Percentiles rank a stretch among this genome's conserved stretches.
phyloP scores from a whole-genome alignment of 1,140 invertebrate genomes.

The Brachionus plicatilis region DNA sequence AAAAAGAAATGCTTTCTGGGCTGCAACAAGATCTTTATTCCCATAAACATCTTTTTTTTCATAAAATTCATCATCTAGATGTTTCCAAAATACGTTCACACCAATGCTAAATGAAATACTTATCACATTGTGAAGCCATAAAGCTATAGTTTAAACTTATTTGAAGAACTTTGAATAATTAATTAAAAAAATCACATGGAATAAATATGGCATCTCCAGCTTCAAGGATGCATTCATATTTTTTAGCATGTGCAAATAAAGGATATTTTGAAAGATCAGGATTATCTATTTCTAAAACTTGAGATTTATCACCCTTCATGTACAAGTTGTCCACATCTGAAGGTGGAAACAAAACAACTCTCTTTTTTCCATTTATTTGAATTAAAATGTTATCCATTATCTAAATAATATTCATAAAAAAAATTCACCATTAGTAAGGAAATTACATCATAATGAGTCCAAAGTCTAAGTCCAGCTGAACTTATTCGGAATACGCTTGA shows the following conservation, averaged over 20 bases:
- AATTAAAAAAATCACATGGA: conserved; percentile 46
- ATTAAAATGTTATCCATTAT: conserved; percentile 63
- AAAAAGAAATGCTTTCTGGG: conserved; percentile 56
- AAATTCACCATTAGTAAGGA: background rate
- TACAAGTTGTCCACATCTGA: conserved; percentile 59
- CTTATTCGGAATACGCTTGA: conserved; percentile 62
- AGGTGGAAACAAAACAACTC: conserved; percentile 60
- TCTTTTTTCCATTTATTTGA: conserved; percentile 60
- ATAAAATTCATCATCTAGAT: conserved; percentile 56
- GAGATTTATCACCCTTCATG: conserved; percentile 62
- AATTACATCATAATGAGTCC: conserved; percentile 64
- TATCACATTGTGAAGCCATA: conserved; percentile 63
- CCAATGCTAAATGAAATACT: conserved; percentile 56
- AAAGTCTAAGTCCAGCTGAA: conserved; percentile 58
- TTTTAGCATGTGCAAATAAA: conserved; percentile 46
- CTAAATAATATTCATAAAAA: conserved; percentile 44
- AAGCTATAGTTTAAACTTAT: conserved; percentile 47
- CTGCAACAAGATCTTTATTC: conserved; percentile 60
- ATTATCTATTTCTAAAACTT: conserved; percentile 56
- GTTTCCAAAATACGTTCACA: conserved; percentile 63
- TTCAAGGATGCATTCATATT: conserved; percentile 48
- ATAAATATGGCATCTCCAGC: conserved; percentile 55
- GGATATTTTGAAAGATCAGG: conserved; percentile 49
- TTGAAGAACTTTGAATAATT: background rate
- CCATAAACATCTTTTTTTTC: conserved; percentile 62